Evolutionary conservation across 1,140 invertebrate species (phyloP).

Genomic region (Mamestra configurata): DNA sequence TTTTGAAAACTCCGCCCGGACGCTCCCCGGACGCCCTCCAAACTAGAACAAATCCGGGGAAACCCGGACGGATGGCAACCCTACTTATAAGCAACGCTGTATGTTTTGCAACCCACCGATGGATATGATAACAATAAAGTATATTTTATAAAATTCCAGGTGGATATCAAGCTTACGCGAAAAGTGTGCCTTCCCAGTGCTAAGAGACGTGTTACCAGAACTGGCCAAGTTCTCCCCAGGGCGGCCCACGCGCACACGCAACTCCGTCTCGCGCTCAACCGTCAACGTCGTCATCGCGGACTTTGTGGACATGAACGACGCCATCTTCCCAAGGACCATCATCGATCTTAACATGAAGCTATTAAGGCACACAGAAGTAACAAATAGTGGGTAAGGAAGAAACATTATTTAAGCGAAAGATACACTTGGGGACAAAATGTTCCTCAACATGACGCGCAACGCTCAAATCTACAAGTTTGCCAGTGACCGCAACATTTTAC

Average conservation of each 20-base stretch:
- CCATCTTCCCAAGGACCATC: constrained; percentile 88
- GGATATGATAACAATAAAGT: not conserved
- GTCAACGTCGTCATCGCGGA: constrained; percentile 90
- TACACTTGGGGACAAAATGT: too few species aligned
- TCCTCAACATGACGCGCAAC: too few species aligned
- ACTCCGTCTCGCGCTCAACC: constrained; percentile 57
- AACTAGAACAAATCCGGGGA: too few species aligned
- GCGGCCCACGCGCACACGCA: constrained; percentile 62
- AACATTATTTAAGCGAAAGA: not conserved
- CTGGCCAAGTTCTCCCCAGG: constrained; percentile 87
- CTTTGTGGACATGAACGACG: constrained; percentile 88
- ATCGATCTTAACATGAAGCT: constrained; percentile 88
- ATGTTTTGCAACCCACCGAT: too few species aligned
- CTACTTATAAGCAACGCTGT: too few species aligned
- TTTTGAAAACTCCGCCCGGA: too few species aligned
- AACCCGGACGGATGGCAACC: too few species aligned
- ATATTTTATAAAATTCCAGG: constrained; percentile 66
- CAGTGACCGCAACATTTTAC: too few species aligned
- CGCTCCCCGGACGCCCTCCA: too few species aligned
- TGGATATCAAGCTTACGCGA: constrained; percentile 80
- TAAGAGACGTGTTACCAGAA: constrained; percentile 87
- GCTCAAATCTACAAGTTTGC: too few species aligned
- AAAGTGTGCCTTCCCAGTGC: constrained; percentile 88
- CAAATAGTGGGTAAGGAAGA: constrained; percentile 65
- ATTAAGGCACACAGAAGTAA: constrained; percentile 68